phyloP scores from a whole-genome alignment of 2,113 vertebrate genomes.

The Canis aureus region DNA sequence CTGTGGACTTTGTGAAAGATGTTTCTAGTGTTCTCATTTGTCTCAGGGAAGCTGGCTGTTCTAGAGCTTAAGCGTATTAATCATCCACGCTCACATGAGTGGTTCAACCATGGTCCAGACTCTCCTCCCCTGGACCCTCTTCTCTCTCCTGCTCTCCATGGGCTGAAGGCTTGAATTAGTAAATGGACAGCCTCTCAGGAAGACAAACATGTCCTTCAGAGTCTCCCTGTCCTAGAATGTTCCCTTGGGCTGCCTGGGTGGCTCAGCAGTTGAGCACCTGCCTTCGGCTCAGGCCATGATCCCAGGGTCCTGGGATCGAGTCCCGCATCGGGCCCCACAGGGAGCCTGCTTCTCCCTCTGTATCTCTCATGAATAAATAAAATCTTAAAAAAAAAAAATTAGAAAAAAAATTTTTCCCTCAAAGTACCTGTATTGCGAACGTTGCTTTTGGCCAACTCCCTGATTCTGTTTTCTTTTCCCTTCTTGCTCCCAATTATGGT shows the following conservation, averaged over 20 bases:
- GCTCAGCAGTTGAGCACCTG: too few species aligned
- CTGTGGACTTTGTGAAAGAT: background rate
- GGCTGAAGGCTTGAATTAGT: background rate
- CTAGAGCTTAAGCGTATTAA: background rate
- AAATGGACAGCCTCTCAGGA: background rate
- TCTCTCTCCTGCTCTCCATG: background rate
- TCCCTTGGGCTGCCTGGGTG: too few species aligned
- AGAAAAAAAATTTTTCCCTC: background rate
- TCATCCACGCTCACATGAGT: background rate
- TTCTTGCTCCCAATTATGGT: slow-evolving; percentile 35
- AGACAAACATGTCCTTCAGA: background rate
- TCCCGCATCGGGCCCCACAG: too few species aligned
- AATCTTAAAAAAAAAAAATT: too few species aligned
- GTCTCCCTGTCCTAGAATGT: background rate
- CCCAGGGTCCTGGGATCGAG: too few species aligned
- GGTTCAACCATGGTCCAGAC: background rate
- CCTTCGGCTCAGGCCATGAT: too few species aligned
- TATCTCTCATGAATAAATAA: too few species aligned
- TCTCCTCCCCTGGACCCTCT: background rate
- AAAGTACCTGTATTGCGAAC: background rate
- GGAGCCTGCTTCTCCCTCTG: too few species aligned
- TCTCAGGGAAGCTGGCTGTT: background rate
- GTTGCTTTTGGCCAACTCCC: background rate
- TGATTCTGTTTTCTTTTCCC: background rate
- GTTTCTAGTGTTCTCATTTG: background rate